These are phyloP conservation scores for Coregonus suidteri DNA, from an alignment of 2,797 vertebrate species.

Conservation along the genomic window DNA sequence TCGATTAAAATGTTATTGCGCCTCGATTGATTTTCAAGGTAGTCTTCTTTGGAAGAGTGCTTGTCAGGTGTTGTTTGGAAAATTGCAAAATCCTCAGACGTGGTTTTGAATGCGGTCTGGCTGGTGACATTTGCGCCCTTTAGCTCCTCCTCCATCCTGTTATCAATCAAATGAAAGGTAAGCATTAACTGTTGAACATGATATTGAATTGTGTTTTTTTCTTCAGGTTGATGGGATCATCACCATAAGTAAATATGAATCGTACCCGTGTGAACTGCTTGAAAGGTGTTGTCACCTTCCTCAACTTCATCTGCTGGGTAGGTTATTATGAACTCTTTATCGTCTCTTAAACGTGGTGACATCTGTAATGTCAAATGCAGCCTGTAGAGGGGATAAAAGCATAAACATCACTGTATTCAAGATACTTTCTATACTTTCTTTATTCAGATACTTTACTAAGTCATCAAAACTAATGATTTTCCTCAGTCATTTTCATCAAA, in stretches of 20 bases:
- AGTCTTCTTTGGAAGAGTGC: too few species aligned
- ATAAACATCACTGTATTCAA: neutral
- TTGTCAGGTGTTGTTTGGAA: too few species aligned
- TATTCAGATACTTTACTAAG: neutral
- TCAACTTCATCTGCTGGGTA: constrained; percentile 73
- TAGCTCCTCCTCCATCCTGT: too few species aligned
- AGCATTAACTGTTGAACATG: neutral
- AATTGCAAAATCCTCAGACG: too few species aligned
- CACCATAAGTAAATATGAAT: constrained; percentile 51
- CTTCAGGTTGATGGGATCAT: neutral
- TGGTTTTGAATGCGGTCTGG: too few species aligned
- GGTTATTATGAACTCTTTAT: neutral
- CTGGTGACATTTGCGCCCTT: too few species aligned
- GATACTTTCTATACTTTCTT: neutral
- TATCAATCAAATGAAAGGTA: neutral
- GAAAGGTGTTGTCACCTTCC: constrained; percentile 53
- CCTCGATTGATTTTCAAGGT: too few species aligned
- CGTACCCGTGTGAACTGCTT: constrained; percentile 47
- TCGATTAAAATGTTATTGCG: too few species aligned
- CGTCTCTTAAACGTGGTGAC: neutral
- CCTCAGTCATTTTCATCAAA: neutral
- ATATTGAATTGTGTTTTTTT: neutral
- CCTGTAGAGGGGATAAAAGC: neutral
- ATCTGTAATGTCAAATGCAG: neutral
- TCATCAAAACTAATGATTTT: too few species aligned